phyloP scores from a whole-genome alignment of 2,888 invertebrate species.

The Acronicta aceris region DNA sequence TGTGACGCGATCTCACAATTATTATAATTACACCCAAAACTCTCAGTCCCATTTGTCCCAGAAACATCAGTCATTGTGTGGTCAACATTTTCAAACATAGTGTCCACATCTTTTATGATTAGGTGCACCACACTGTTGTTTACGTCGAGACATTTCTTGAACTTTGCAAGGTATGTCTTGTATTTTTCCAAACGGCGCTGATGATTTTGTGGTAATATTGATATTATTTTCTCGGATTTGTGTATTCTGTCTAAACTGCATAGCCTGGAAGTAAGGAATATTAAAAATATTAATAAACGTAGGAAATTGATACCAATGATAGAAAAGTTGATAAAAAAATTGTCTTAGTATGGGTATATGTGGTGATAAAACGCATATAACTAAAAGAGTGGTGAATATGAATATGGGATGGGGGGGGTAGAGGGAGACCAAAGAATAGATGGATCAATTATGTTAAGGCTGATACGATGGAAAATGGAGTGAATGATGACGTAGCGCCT shows the following conservation, averaged over 20 bases:
- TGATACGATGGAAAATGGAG: too few species aligned
- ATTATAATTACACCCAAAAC: constrained; percentile 81
- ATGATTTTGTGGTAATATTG: constrained; percentile 93
- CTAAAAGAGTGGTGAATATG: too few species aligned
- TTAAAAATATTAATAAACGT: neutral
- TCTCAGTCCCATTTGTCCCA: constrained; percentile 75
- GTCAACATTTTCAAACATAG: constrained; percentile 94
- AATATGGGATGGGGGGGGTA: too few species aligned
- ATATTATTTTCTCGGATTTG: constrained; percentile 93
- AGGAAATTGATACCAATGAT: too few species aligned
- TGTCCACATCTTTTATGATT: constrained; percentile 94
- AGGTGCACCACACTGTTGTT: constrained; percentile 91
- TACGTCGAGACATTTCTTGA: constrained; percentile 94
- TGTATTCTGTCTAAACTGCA: constrained; percentile 93
- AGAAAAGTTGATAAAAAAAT: too few species aligned
- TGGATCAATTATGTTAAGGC: too few species aligned
- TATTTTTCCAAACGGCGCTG: constrained; percentile 93
- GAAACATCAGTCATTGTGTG: constrained; percentile 66
- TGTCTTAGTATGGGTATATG: too few species aligned
- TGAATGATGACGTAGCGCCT: too few species aligned
- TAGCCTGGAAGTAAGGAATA: constrained; percentile 86
- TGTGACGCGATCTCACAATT: constrained; percentile 78
- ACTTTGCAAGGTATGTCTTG: constrained; percentile 92
- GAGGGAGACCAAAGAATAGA: too few species aligned
- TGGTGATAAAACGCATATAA: too few species aligned